phyloP scores from a whole-genome alignment of 2,797 vertebrate species.

The Enteromius mattozi region DNA sequence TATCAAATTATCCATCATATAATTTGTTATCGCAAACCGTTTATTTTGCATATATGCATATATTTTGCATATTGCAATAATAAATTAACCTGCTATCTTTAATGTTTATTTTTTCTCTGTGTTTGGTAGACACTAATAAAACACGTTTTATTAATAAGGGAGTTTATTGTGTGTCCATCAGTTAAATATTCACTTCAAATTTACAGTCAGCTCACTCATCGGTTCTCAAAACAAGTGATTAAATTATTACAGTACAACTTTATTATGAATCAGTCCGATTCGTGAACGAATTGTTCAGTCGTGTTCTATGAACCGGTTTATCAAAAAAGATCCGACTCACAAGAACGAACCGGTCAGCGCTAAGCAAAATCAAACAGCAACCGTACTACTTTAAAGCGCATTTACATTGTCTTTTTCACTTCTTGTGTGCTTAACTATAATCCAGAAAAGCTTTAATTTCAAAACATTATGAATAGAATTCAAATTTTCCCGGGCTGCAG shows the following conservation, averaged over 20 bases:
- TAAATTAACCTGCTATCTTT: too few relatives aligned
- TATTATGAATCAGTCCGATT: neutral
- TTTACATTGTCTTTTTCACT: neutral
- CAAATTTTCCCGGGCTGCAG: conserved; percentile 26
- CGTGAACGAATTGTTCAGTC: neutral
- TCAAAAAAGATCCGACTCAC: neutral
- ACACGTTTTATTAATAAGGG: neutral
- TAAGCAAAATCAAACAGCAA: neutral
- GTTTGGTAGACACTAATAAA: neutral
- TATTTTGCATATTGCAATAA: too few relatives aligned
- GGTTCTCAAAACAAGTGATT: neutral
- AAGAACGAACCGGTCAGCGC: neutral
- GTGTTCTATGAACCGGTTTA: neutral
- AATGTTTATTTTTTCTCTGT: too few relatives aligned
- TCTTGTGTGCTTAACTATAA: neutral
- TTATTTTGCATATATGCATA: too few relatives aligned
- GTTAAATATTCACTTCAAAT: neutral
- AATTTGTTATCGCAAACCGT: neutral
- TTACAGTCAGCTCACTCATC: neutral
- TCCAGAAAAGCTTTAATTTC: neutral
- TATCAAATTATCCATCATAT: too few relatives aligned
- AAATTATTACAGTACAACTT: neutral
- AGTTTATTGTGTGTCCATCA: neutral
- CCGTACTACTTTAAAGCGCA: neutral
- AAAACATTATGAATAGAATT: neutral